Percentiles rank a stretch among this genome's conserved stretches.
phyloP scores from a whole-genome alignment of 2,797 vertebrate genomes.

The Epinephelus coioides region DNA sequence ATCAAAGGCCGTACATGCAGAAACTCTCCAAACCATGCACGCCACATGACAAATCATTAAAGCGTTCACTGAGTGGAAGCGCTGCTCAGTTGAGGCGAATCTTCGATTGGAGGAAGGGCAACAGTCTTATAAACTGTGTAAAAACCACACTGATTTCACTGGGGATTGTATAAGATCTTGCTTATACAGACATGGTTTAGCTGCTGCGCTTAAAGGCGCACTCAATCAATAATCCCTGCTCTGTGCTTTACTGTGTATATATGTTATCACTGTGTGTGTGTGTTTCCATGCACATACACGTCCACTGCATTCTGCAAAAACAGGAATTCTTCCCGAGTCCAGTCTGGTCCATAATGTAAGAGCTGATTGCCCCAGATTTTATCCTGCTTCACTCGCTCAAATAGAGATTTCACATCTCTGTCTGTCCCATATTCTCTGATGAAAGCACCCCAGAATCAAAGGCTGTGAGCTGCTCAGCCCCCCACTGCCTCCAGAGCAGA shows the following conservation, averaged over 20 bases:
- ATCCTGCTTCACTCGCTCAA: conserved; percentile 54
- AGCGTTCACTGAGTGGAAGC: conserved; percentile 49
- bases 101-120: conserved; percentile 25
- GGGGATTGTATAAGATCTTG: conserved; percentile 12
- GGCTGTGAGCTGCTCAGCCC: conserved; percentile 56
- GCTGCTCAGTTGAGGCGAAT: conserved; percentile 37
- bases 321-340: conserved; percentile 26
- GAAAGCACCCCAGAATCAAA: conserved; percentile 79
- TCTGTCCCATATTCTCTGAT: conserved; percentile 75
- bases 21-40: conserved; percentile 62
- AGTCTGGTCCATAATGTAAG: conserved; percentile 40
- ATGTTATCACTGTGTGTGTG: background rate
- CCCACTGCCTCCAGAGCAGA: conserved; percentile 48
- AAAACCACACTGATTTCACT: conserved; percentile 28
- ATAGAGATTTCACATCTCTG: conserved; percentile 70
- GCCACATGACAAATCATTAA: conserved; percentile 74
- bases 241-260: background rate
- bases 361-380: conserved; percentile 65
- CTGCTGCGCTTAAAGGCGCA: conserved; percentile 26
- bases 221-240: conserved; percentile 46
- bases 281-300: background rate
- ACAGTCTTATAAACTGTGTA: conserved; percentile 31
- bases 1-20: conserved; percentile 73
- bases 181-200: conserved; percentile 26
- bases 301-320: conserved; percentile 13